Base-by-base conservation (phyloP, 2,888 invertebrate species). In the Ennomos erosarius region DNA sequence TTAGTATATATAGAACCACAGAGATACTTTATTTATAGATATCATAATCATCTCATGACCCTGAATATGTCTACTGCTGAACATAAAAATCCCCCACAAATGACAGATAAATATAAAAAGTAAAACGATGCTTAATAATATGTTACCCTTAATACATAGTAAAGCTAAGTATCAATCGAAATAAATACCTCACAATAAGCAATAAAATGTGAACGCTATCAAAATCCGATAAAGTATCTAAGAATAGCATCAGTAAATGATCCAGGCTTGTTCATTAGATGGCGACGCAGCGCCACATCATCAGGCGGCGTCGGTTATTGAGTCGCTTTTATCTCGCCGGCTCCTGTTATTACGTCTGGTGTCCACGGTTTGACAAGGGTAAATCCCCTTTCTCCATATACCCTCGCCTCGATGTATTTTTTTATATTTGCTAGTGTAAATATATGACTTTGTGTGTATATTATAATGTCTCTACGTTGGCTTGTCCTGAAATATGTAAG, bases 371-470 rank as follows among this genome's bases (percentile, higher is more conserved):
- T 90, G 90, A 90, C 88, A 81, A 85, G 90, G 90, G 90, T 90
- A 88, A 90, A 90, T 87, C 90, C 87, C 82, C 84, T 88, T 86
- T 86, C 85, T 85, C 87, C 86, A 87, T 88, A 86, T 84, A 81
- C 78, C 76, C 65, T 73, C 74, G 76, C 71, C 69, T 55, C 64
- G 52, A 46, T 54, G 45, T 58, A 55, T 59, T 62, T 55, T n/a
- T 61, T 62, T 62, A 57, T 59, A 55, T 60, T 44, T 46, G 50
- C 34, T 59, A 45, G 58, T 50, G 46, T 53, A 49, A 47, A 45
- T 50, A 37, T 58, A 40, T 48, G 49, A 44, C 45, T 44, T 48
- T 8, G 13, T 37, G 33, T 44, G 34, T 45, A 40, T 53, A 13
- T 3, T 35, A 26, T 13, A 40, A 37, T 42, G 36, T 36, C 50